Base-by-base conservation (phyloP, 2,113 vertebrate species). In the Stomatorhinus ivindoensis region DNA sequence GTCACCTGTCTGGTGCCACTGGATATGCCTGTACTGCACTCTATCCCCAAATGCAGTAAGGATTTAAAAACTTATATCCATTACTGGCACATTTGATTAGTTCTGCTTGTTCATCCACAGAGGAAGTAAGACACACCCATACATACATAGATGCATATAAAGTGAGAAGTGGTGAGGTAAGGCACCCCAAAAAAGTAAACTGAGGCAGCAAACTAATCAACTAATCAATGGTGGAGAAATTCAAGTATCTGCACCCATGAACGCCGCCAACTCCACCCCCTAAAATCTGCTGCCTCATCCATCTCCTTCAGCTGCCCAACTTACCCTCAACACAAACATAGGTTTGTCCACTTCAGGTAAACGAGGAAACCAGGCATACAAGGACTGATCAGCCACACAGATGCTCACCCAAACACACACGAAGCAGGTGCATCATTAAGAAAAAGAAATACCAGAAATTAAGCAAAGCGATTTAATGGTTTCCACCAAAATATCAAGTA, bases 401-500 rank as follows among this genome's bases (percentile, higher is more conserved):
- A 44, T 3, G 42, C 82, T 84, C 19, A 46, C n/a, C 44, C 19
- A 84, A n/a, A 47, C 39, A n/a, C 39, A 83, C 19, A 46, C 7
- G 1, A 47, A 84, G 44, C 6, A 84, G 19, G 19, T 3, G 24
- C 8, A 10, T 84, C 44, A 13, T 24, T 84, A 47, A 47, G 39
- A 15, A 21, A 82, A 27, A 21, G 39, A 82, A 82, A 46, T 44
- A n/a, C 13, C 21, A 46, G 9, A 47, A 47, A 46, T 24, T 84
- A 82, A 82, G 76, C 76, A 82, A 82, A 82, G 76, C 76, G 24
- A 44, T 82, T 82, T 82, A 82, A 44, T 82, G 42, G 82, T 84
- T 84, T 47, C 82, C 35, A n/a, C 21, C 82, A 84, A 47, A 13
- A 27, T 46, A 42, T 84, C 82, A 47, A 47, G 9, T 84, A 47